These are phyloP conservation scores for Amphimedon queenslandica DNA, from an alignment of 37 sponge, comb jelly and placozoan species.

Conservation along the genomic window DNA sequence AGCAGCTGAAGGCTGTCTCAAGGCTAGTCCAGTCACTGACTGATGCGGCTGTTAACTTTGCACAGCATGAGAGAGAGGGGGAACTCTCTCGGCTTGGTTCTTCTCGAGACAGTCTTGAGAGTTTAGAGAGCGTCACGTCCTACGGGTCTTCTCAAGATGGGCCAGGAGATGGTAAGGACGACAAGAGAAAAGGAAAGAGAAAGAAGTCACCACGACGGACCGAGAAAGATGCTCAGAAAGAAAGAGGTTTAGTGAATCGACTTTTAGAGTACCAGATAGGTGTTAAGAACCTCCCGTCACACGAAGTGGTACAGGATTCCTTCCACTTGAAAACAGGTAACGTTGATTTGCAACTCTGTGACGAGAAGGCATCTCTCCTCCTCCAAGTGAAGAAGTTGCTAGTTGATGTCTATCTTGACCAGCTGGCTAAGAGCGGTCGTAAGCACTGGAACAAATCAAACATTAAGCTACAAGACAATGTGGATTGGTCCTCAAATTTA, in stretches of 20 bases:
- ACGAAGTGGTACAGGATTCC: slow-evolving; percentile 72
- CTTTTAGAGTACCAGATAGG: slow-evolving; percentile 49
- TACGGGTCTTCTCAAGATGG: background rate
- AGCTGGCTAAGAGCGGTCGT: slow-evolving; percentile 53
- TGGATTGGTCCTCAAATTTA: slow-evolving; percentile 41
- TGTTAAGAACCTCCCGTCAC: slow-evolving; percentile 25
- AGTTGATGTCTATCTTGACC: slow-evolving; percentile 77
- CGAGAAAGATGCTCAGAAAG: background rate
- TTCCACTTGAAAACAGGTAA: slow-evolving; percentile 59
- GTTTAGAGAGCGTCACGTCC: slow-evolving; percentile 4
- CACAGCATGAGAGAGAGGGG: slow-evolving; percentile 19
- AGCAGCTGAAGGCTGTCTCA: slow-evolving; percentile 69
- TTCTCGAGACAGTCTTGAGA: background rate
- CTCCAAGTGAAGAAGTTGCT: slow-evolving; percentile 15
- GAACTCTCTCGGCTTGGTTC: background rate
- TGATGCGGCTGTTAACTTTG: slow-evolving; percentile 41
- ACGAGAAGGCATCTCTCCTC: slow-evolving; percentile 30
- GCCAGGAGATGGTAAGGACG: background rate
- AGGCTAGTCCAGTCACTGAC: slow-evolving; percentile 58
- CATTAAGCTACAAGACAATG: slow-evolving; percentile 29
- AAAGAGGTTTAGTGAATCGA: background rate
- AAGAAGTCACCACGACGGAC: background rate
- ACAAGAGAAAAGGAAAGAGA: background rate
- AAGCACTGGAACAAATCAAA: slow-evolving; percentile 75
- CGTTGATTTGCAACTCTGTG: slow-evolving; percentile 76